Percentiles rank a stretch among this genome's conserved stretches.
Evolutionary conservation across 30 jellyfish, hydroid and myxozoan species (phyloP).

Genomic region (Chrysaora quinquecirrha): DNA sequence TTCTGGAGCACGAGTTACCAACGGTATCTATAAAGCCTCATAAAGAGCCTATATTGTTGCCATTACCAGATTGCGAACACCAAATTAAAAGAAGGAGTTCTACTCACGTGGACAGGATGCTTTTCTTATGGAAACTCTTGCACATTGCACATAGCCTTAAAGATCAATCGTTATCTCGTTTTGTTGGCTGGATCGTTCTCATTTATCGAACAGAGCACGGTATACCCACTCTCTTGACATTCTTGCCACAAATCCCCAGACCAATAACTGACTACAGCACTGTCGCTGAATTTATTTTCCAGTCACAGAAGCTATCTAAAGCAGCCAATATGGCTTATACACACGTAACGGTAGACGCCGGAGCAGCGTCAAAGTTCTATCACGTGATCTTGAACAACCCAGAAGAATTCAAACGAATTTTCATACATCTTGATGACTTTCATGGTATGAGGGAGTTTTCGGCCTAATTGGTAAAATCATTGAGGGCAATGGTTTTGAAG

Average conservation of each 20-base stretch:
- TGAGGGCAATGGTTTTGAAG: too few species aligned
- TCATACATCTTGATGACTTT: too few species aligned
- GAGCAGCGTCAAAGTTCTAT: slow-evolving; percentile 17
- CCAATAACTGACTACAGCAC: slow-evolving; percentile 22
- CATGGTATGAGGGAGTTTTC: too few species aligned
- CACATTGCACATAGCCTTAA: too few species aligned
- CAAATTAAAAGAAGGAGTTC: neutral
- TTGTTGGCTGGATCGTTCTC: neutral
- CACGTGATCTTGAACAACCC: slow-evolving; percentile 11
- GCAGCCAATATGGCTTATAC: neutral
- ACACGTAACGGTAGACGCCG: slow-evolving; percentile 3
- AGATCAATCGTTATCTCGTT: neutral
- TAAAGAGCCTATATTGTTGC: neutral
- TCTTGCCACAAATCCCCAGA: neutral
- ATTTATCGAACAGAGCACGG: neutral
- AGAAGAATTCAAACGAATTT: too few species aligned
- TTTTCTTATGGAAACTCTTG: neutral
- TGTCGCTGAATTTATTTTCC: neutral
- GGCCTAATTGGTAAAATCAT: too few species aligned
- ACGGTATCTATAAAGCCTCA: neutral
- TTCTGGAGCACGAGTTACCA: too few species aligned
- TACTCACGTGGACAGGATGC: neutral
- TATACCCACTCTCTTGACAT: neutral
- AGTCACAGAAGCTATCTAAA: neutral
- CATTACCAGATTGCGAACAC: too few species aligned